These are phyloP conservation scores for Acheta domesticus DNA, from an alignment of 2,888 invertebrate species.

Conservation along the genomic window DNA sequence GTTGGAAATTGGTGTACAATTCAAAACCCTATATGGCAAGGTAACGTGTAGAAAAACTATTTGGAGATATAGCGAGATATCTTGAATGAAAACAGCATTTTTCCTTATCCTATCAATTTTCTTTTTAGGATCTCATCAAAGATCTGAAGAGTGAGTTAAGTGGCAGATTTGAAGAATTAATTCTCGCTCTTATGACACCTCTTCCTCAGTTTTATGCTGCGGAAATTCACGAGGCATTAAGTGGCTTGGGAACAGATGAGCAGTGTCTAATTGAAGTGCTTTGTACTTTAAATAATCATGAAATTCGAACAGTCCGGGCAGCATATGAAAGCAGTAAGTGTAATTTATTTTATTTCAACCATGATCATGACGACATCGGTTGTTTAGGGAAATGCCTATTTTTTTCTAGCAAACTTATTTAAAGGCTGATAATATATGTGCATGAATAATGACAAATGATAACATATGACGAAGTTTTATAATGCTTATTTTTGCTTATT, in stretches of 20 bases:
- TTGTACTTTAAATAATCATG: conserved; percentile 81
- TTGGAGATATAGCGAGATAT: neutral
- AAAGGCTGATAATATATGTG: too few species aligned
- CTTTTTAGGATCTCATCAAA: conserved; percentile 56
- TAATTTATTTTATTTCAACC: neutral
- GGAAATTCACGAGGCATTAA: conserved; percentile 78
- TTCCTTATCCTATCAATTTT: conserved; percentile 22
- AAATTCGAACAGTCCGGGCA: conserved; percentile 73
- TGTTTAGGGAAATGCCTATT: too few species aligned
- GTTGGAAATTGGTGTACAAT: conserved; percentile 73
- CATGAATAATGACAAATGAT: too few species aligned
- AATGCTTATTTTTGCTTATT: too few species aligned
- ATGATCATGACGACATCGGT: neutral
- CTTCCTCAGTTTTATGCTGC: conserved; percentile 79
- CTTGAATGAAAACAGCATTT: neutral
- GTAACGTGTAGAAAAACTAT: conserved; percentile 48
- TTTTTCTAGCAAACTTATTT: too few species aligned
- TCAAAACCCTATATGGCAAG: conserved; percentile 84
- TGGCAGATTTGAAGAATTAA: conserved; percentile 80
- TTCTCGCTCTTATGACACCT: conserved; percentile 81
- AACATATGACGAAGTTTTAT: too few species aligned
- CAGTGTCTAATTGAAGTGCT: conserved; percentile 84
- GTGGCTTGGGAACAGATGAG: conserved; percentile 80
- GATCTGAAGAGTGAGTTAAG: conserved; percentile 85
- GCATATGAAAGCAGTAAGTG: conserved; percentile 73